Percentiles rank a stretch among this genome's conserved stretches.
These are phyloP conservation scores for Pogoniulus pusillus DNA, from an alignment of 2,797 vertebrate genomes.

Conservation along the genomic window DNA sequence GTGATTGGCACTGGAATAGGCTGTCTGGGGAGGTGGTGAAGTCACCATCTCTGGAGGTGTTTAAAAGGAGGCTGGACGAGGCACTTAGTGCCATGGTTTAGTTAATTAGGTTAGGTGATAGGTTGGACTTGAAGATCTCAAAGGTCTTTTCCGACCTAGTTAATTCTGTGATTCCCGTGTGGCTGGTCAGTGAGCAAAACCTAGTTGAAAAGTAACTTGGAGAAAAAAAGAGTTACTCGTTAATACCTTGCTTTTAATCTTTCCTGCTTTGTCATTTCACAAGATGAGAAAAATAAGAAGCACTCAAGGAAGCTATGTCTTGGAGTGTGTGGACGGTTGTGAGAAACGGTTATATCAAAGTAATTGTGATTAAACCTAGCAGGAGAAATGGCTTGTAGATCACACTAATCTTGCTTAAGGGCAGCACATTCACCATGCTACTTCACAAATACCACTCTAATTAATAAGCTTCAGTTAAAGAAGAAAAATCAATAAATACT, in stretches of 20 bases:
- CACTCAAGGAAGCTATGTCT: background rate
- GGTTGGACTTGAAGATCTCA: too few relatives aligned
- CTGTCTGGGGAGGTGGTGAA: too few relatives aligned
- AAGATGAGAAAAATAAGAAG: background rate
- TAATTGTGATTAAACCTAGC: conserved; percentile 28
- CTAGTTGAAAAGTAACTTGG: background rate
- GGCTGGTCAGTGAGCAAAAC: background rate
- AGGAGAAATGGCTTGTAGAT: conserved; percentile 34
- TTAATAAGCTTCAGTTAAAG: conserved; percentile 47
- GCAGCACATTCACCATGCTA: background rate
- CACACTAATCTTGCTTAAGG: conserved; percentile 38
- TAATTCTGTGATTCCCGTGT: background rate
- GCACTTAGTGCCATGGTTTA: too few relatives aligned
- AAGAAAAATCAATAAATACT: conserved; percentile 45
- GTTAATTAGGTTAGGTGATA: too few relatives aligned
- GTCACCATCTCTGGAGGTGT: too few relatives aligned
- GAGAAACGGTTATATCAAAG: conserved; percentile 13
- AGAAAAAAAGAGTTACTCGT: background rate
- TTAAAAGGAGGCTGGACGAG: too few relatives aligned
- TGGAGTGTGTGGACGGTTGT: background rate
- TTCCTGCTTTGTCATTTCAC: background rate
- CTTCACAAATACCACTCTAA: conserved; percentile 46
- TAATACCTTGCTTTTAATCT: background rate
- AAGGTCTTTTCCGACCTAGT: too few relatives aligned
- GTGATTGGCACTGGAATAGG: too few relatives aligned